A percentile compares a stretch with the other conserved stretches of the same genome.
phyloP scores from a whole-genome alignment of 2,113 vertebrate species.

The Psilopogon haemacephalus region DNA sequence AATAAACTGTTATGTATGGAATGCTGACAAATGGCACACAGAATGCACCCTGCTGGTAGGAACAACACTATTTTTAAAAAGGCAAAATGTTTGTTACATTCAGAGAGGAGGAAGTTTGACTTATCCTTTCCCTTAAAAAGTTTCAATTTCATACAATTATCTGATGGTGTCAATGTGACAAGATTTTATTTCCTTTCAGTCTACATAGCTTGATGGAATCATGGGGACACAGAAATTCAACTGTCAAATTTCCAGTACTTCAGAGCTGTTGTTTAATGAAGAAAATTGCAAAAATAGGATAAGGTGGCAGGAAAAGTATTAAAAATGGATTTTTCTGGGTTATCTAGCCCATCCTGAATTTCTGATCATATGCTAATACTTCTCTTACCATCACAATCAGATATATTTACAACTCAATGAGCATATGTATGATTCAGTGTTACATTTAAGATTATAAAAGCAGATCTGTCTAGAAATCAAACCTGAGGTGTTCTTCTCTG shows the following conservation, averaged over 20 bases:
- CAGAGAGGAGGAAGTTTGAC: not conserved
- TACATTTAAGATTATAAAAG: constrained; percentile 45
- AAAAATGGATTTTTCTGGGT: constrained; percentile 19
- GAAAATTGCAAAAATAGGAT: not conserved
- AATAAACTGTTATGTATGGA: not conserved
- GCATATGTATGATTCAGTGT: constrained; percentile 35
- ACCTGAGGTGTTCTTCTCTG: constrained; percentile 30
- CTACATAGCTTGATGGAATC: not conserved
- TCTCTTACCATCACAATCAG: constrained; percentile 30
- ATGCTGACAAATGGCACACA: not conserved
- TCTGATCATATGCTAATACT: constrained; percentile 23
- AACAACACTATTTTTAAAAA: not conserved
- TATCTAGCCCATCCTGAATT: constrained; percentile 24
- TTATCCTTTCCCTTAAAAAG: not conserved
- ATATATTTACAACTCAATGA: constrained; percentile 47
- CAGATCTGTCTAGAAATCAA: constrained; percentile 47
- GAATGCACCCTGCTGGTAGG: not conserved
- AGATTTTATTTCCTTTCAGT: not conserved
- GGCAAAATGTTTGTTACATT: not conserved
- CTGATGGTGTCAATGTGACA: not conserved
- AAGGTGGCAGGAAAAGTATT: constrained; percentile 15
- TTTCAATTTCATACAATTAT: not conserved
- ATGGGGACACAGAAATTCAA: not conserved
- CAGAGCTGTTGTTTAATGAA: constrained; percentile 6
- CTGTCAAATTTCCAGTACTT: not conserved